Percentiles rank a stretch among this genome's conserved stretches.
Evolutionary conservation across 2,797 vertebrate genomes (phyloP).

Genomic region (Lycodopsis pacificus): DNA sequence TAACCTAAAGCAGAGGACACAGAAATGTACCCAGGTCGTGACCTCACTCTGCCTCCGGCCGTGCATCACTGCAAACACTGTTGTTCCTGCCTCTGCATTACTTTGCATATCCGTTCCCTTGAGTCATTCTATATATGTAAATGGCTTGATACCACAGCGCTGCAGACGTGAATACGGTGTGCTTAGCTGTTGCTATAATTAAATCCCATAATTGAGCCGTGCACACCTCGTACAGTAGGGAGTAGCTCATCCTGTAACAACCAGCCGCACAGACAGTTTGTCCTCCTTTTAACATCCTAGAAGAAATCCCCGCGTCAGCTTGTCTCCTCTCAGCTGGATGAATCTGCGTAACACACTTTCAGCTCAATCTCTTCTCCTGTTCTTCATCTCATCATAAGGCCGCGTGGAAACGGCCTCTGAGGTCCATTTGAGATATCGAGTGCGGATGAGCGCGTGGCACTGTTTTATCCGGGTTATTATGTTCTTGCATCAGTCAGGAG

Average conservation of each 20-base stretch:
- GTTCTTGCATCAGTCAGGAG: slow-evolving; percentile 31
- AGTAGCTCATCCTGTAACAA: slow-evolving; percentile 61
- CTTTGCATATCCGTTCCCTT: slow-evolving; percentile 63
- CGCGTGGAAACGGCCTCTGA: background rate
- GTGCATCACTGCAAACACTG: slow-evolving; percentile 15
- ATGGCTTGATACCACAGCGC: slow-evolving; percentile 22
- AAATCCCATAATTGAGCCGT: slow-evolving; percentile 51
- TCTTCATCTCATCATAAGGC: slow-evolving; percentile 32
- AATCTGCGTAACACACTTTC: slow-evolving; percentile 15
- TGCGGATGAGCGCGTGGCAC: slow-evolving; percentile 4
- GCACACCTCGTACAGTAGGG: slow-evolving; percentile 16
- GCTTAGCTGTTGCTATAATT: slow-evolving; percentile 59
- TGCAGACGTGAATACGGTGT: slow-evolving; percentile 37
- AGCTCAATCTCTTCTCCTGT: background rate
- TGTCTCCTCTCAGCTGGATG: slow-evolving; percentile 37
- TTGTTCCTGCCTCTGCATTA: slow-evolving; percentile 53
- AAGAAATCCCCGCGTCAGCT: slow-evolving; percentile 49
- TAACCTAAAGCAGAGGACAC: slow-evolving; percentile 4
- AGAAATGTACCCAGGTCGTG: background rate
- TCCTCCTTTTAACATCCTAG: slow-evolving; percentile 43
- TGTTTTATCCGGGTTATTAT: slow-evolving; percentile 44
- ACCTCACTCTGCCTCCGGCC: slow-evolving; percentile 2
- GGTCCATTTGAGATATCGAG: slow-evolving; percentile 37
- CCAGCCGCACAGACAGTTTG: slow-evolving; percentile 39
- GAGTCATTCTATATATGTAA: slow-evolving; percentile 55